Conservation (phyloP, 1,140 invertebrate genomes). For the Drosophila parvula region DNA sequence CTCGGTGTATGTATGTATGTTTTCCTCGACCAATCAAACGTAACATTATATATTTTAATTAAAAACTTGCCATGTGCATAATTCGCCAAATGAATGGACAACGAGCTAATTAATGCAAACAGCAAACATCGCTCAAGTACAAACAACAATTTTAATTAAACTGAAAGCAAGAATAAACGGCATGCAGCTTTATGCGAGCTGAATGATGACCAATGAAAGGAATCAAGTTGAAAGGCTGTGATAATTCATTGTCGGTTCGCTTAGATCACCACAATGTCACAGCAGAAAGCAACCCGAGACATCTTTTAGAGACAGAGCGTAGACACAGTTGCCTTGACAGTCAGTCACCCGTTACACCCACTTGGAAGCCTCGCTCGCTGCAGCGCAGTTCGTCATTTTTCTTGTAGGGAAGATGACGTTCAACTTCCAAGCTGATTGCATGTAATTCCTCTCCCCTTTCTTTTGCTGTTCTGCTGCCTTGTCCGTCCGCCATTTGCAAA, state of each 20-base stretch:
- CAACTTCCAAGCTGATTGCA: constrained; percentile 67
- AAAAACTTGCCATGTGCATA: constrained; percentile 79
- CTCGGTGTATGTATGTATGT: constrained; percentile 4
- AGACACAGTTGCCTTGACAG: constrained; percentile 49
- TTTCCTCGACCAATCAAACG: constrained; percentile 66
- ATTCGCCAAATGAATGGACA: constrained; percentile 80
- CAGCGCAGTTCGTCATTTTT: constrained; percentile 53
- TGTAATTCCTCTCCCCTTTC: constrained; percentile 11
- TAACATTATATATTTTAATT: constrained; percentile 80
- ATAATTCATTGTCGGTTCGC: background rate
- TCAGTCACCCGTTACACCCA: constrained; percentile 15
- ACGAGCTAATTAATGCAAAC: constrained; percentile 76
- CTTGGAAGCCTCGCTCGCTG: background rate
- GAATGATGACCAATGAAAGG: constrained; percentile 15
- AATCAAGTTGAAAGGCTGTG: constrained; percentile 13
- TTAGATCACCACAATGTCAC: background rate
- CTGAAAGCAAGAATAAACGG: constrained; percentile 65
- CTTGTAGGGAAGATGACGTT: constrained; percentile 59
- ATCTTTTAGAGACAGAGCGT: constrained; percentile 61
- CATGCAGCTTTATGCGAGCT: background rate
- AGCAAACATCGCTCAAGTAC: constrained; percentile 40
- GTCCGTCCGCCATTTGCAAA: constrained; percentile 36
- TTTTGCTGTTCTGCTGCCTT: constrained; percentile 8
- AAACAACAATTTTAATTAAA: constrained; percentile 76
- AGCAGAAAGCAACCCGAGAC: constrained; percentile 9